Percentiles rank a stretch among this genome's conserved stretches.
phyloP scores from a whole-genome alignment of 2,797 vertebrate genomes.

The Bradypus variegatus region DNA sequence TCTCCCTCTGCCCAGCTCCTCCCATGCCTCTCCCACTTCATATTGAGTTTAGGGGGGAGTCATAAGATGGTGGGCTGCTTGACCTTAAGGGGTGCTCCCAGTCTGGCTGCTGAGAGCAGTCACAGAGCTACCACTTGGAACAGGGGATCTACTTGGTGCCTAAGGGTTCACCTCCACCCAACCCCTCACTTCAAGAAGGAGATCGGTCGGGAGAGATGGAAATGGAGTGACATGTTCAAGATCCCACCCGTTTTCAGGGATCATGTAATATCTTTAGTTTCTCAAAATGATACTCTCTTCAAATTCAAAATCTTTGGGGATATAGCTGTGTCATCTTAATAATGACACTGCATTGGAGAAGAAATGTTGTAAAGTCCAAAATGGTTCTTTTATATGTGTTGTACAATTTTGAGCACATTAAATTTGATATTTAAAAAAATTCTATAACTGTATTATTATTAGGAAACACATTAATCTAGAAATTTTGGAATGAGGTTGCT shows the following conservation, averaged over 20 bases:
- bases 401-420: neutral
- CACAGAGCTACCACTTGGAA: neutral
- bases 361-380: neutral
- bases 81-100: too few relatives aligned
- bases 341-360: neutral
- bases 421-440: neutral
- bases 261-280: neutral
- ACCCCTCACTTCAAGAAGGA: neutral
- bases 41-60: neutral
- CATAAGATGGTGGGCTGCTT: rapidly evolving
- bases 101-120: neutral
- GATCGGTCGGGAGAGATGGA: neutral
- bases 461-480: conserved; percentile 41
- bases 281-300: neutral
- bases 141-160: neutral
- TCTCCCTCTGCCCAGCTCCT: rapidly evolving
- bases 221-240: rapidly evolving
- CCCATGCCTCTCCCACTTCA: neutral
- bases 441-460: conserved; percentile 36
- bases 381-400: neutral
- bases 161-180: neutral
- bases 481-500: neutral
- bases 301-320: neutral
- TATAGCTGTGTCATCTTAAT: neutral
- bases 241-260: neutral